Evolutionary conservation across 2,797 vertebrate genomes (phyloP), one percentile per base, ranked within the genome.

Genomic region (Propithecus perrieri): DNA sequence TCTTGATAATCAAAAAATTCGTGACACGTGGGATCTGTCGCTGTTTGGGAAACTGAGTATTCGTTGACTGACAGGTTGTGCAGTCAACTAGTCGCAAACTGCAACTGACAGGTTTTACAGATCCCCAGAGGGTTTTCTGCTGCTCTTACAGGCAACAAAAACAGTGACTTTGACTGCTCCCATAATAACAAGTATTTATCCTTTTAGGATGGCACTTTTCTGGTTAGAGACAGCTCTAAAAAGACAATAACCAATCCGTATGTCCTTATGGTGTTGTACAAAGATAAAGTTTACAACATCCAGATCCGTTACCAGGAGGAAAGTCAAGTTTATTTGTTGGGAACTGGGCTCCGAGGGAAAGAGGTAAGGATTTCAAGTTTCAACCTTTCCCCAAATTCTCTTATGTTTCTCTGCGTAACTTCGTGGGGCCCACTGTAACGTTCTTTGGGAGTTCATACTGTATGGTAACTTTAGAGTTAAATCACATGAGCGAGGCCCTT

Each of bases 211-310:
- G 99, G 99, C 78, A 98, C 99, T 0, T 99, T 99, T 96, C 98
- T 99, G 97, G 99, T 99, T 86, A 99, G 99, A 97, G 99, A 99
- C 98, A 99, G 99, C 98, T 99, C 99, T 57, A 99, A 98, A 67
- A 99, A 99, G 97, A 99, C 98, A 15, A 3, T 65, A 4, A 97
- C 97, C 57, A 99, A 99, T 91, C 99, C 99, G 0, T 99, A 99
- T 50, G 99, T 99, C 1, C 99, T 99, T 86, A 99, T 99, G 99
- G 99, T 99, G 35, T 97, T 99, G 91, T 99, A 99, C 98, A 99
- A 99, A 98, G 98, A 98, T 55, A 99, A 99, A 97, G 99, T 99
- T 79, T 99, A 99, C 98, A 99, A 99, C 98, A 99, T 99, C 98
- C 99, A 99, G 98, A 99, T 99, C 96, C 98, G 99, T 20, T 99